A percentile compares a stretch with the other conserved stretches of the same genome.
Evolutionary conservation across 2,888 invertebrate genomes (phyloP).

Genomic region (Drosophila bunnanda): DNA sequence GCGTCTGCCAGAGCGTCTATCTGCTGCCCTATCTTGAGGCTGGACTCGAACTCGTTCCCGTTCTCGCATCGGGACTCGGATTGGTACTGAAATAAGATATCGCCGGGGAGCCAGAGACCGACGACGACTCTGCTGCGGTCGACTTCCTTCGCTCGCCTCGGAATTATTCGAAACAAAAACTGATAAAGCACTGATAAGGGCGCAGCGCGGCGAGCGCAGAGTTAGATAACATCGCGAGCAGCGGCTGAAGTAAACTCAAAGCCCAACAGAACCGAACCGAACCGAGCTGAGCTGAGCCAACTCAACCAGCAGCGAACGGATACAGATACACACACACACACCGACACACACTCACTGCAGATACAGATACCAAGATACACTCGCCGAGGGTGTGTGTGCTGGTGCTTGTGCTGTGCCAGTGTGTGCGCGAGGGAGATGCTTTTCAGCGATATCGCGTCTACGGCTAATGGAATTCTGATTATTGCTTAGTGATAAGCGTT

Average conservation of each 20-base stretch:
- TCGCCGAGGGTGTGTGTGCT: conserved; percentile 38
- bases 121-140: conserved; percentile 43
- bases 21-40: conserved; percentile 58
- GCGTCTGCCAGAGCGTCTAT: conserved; percentile 68
- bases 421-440: conserved; percentile 72
- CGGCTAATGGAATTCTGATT: conserved; percentile 84
- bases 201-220: conserved; percentile 82
- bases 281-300: conserved; percentile 55
- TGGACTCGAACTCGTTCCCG: conserved; percentile 44
- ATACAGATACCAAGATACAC: conserved; percentile 73
- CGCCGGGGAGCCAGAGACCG: conserved; percentile 27
- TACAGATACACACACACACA: conserved; percentile 64
- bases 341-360: conserved; percentile 52
- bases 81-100: conserved; percentile 78
- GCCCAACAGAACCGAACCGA: conserved; percentile 20
- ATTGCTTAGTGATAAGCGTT: conserved; percentile 83
- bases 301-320: conserved; percentile 75
- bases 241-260: conserved; percentile 19
- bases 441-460: conserved; percentile 77
- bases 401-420: conserved; percentile 38
- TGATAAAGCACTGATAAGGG: conserved; percentile 83
- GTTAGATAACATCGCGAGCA: conserved; percentile 82
- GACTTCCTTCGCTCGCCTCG: conserved; percentile 72
- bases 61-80: conserved; percentile 50
- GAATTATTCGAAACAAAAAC: conserved; percentile 82